Evolutionary conservation across 2,113 vertebrate species (phyloP), one percentile per base, ranked within the genome.

Genomic region (Hirundichthys speculiger): DNA sequence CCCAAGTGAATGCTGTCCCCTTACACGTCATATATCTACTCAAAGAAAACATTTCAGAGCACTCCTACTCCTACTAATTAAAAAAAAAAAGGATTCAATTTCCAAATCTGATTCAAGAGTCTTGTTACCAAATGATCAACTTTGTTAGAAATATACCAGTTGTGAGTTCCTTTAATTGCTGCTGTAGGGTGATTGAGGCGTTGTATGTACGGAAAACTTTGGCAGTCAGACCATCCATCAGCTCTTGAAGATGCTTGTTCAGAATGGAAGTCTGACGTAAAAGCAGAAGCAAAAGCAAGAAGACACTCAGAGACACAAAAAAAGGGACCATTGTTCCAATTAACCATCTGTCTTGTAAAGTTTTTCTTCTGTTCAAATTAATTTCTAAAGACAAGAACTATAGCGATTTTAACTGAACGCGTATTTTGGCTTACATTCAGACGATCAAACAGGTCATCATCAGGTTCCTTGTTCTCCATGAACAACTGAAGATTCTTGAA

Each of bases 171-270:
- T 95, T 96, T 54, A 99, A 74, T 88, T 99, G 97, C 79, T 98
- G 96, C 82, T 99, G 98, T 90, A 99, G 93, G 54, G 98, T 99
- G 92, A 98, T 97, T 57, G 98, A 99, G 82, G 98, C 98, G 2
- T 99, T 99, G 90, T 98, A 99, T 51, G 98, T 99, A 92, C 98
- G 96, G 93, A 99, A 99, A 72, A 99, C 98, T 93, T 99, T 99
- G 82, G 97, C 97, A 22, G 98, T 98, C 72, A 99, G 92, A 59
- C 97, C 98, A 39, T 99, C 97, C 98, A 99, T 99, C 87, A 99
- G 93, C 87, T 98, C 96, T 86, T 99, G 98, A 84, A 99, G 96
- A 82, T 99, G 98, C 85, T 99, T 99, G 91, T 99, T 99, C 85
- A 99, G 91, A 84, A 99, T 96, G 80, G 94, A 95, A 47, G 98